Evolutionary conservation across 1,140 invertebrate genomes (phyloP).

Genomic region (Temnothorax nylanderi): DNA sequence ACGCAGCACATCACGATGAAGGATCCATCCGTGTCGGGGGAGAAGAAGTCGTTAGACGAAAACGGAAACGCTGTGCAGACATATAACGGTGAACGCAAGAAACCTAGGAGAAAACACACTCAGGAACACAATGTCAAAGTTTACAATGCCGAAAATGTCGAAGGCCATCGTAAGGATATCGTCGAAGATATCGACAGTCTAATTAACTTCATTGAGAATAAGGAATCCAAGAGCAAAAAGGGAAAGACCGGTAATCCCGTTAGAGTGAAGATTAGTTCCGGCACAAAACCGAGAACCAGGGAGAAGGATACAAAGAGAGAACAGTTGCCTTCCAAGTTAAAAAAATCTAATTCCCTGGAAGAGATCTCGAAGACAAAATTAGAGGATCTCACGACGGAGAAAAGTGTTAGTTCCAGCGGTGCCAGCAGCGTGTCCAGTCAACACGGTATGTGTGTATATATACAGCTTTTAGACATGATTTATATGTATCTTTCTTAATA

Average conservation of each 20-base stretch:
- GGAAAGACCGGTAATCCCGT: conserved; percentile 77
- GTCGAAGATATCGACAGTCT: conserved; percentile 86
- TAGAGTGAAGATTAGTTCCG: conserved; percentile 80
- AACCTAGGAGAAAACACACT: conserved; percentile 86
- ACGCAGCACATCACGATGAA: conserved; percentile 78
- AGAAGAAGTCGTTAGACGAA: conserved; percentile 89
- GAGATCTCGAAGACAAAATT: conserved; percentile 90
- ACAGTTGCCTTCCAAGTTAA: conserved; percentile 84
- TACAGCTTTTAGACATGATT: neutral
- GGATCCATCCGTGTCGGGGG: conserved; percentile 75
- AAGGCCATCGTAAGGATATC: conserved; percentile 86
- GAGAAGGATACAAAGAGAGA: conserved; percentile 84
- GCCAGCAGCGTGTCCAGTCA: conserved; percentile 82
- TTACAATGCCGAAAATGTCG: conserved; percentile 88
- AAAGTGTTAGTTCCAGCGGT: conserved; percentile 80
- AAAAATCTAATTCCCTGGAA: conserved; percentile 90
- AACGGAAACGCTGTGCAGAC: conserved; percentile 89
- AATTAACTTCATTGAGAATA: conserved; percentile 86
- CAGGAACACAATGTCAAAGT: conserved; percentile 88
- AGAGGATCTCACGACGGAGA: conserved; percentile 88
- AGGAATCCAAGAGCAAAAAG: conserved; percentile 83
- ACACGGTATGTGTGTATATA: conserved; percentile 72
- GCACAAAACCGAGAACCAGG: conserved; percentile 81
- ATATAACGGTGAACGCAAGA: conserved; percentile 84
- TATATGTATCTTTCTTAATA: neutral